A percentile compares a stretch with the other conserved stretches of the same genome.
phyloP scores from a whole-genome alignment of 1,140 invertebrate species.

The Thalassaphorura encarpata region DNA sequence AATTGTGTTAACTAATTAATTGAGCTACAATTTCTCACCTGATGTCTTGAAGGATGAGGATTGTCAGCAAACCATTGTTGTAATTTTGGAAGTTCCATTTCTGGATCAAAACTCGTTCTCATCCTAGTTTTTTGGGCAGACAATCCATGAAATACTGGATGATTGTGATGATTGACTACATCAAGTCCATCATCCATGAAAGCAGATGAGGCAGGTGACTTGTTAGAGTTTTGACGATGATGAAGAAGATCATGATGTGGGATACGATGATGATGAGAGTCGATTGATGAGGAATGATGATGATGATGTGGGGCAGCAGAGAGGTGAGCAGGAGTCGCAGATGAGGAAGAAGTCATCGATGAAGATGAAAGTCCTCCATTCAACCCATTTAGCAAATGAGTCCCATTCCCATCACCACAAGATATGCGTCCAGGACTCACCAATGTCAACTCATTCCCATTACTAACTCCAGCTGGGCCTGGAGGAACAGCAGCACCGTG shows the following conservation, averaged over 20 bases:
- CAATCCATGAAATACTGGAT: slow-evolving; percentile 28
- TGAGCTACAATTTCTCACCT: no score
- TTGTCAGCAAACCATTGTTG: slow-evolving; percentile 92
- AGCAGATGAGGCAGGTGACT: not conserved
- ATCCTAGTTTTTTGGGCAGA: slow-evolving; percentile 77
- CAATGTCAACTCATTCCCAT: no score
- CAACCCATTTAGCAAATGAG: slow-evolving; percentile 29
- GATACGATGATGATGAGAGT: slow-evolving; percentile 19
- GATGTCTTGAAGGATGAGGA: slow-evolving; percentile 84
- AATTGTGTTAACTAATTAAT: no score
- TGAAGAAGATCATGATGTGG: slow-evolving; percentile 15
- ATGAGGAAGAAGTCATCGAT: no score
- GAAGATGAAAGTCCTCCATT: no score
- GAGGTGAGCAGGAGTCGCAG: not conserved
- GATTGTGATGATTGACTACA: slow-evolving; percentile 22
- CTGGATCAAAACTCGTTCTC: slow-evolving; percentile 86
- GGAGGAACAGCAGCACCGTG: not conserved
- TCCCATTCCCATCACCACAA: no score
- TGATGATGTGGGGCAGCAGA: not conserved
- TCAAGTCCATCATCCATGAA: no score
- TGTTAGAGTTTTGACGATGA: not conserved
- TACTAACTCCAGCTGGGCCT: not conserved
- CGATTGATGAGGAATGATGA: not conserved
- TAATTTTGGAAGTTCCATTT: slow-evolving; percentile 84
- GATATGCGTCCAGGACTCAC: no score